Percentiles rank a stretch among this genome's conserved stretches.
Conservation (phyloP, 2,888 invertebrate species). For the Lagria hirta region DNA sequence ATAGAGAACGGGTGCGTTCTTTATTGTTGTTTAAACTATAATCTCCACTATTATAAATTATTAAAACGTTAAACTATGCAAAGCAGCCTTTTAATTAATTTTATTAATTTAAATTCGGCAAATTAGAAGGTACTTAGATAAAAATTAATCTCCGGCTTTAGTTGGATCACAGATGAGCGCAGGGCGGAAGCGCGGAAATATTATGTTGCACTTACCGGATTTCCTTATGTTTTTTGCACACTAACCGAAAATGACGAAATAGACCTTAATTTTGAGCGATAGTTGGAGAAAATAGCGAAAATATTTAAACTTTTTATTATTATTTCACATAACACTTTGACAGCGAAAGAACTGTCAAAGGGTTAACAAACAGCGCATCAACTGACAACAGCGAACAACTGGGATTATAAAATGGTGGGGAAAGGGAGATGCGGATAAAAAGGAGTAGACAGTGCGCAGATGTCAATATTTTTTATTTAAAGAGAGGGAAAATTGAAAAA, state of each 20-base stretch:
- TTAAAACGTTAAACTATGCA: too few relatives aligned
- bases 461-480: too few relatives aligned
- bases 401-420: constrained; percentile 11
- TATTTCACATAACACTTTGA: constrained; percentile 19
- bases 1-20: constrained; percentile 30
- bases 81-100: too few relatives aligned
- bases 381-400: constrained; percentile 14
- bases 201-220: constrained; percentile 6
- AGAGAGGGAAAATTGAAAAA: too few relatives aligned
- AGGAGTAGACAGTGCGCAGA: too few relatives aligned
- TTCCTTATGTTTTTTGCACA: neutral
- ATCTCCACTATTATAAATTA: too few relatives aligned
- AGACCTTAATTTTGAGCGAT: constrained; percentile 5
- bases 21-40: constrained; percentile 2
- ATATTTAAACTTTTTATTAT: constrained; percentile 8
- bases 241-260: constrained; percentile 1
- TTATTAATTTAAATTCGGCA: too few relatives aligned
- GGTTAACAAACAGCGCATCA: constrained; percentile 17
- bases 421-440: constrained; percentile 9
- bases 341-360: constrained; percentile 22
- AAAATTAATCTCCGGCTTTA: too few relatives aligned
- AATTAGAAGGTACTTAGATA: too few relatives aligned
- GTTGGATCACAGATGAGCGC: constrained; percentile 7
- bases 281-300: neutral
- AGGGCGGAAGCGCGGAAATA: constrained; percentile 1